Evolutionary conservation across 1,140 invertebrate species (phyloP).

Genomic region (Bombyx mori): ASM3026992v2 NC_085112.1:3758001-3758500

Average conservation of each 20-base stretch:
- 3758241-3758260: slow-evolving; percentile 27
- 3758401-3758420: slow-evolving; percentile 67
- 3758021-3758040: no score
- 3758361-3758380: slow-evolving; percentile 67
- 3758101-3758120: no score
- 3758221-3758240: slow-evolving; percentile 42
- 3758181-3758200: not conserved
- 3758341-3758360: slow-evolving; percentile 66
- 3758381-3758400: slow-evolving; percentile 69
- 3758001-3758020: no score
- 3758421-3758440: slow-evolving; percentile 62
- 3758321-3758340: slow-evolving; percentile 68
- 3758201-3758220: slow-evolving; percentile 36
- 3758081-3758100: no score
- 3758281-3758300: slow-evolving; percentile 65
- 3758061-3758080: no score
- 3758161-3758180: no score
- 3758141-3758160: no score
- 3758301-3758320: slow-evolving; percentile 66
- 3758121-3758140: no score
- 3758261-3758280: slow-evolving; percentile 37
- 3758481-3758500: slow-evolving; percentile 30
- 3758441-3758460: slow-evolving; percentile 70
- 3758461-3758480: slow-evolving; percentile 60
- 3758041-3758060: no score